Conservation (phyloP, 2,113 vertebrate genomes). For the Ranitomeya variabilis region DNA sequence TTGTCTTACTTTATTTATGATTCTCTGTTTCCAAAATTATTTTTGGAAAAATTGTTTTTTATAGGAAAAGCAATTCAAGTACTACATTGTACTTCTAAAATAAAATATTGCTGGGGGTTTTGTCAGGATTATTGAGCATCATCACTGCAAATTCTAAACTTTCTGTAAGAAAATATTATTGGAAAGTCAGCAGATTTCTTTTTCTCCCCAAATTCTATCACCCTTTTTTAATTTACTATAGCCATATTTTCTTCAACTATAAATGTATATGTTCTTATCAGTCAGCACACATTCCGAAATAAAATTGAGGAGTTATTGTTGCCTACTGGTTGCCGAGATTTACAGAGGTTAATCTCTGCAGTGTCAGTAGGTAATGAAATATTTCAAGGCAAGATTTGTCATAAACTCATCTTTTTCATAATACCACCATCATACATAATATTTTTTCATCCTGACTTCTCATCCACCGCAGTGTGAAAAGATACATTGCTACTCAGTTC, state of each 20-base stretch:
- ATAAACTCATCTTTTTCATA: conserved; percentile 23
- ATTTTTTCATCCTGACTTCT: conserved; percentile 10
- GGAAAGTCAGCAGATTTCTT: background rate
- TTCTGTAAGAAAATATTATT: background rate
- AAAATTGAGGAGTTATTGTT: conserved; percentile 26
- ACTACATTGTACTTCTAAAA: too few relatives aligned
- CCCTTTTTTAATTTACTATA: background rate
- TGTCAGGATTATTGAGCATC: background rate
- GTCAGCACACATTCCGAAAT: conserved; percentile 7
- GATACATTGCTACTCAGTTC: background rate
- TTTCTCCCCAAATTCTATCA: background rate
- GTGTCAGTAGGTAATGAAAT: conserved; percentile 32
- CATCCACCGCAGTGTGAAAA: conserved; percentile 16
- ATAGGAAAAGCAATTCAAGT: too few relatives aligned
- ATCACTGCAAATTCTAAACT: background rate
- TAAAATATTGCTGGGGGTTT: background rate
- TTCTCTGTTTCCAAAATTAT: too few relatives aligned
- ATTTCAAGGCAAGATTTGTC: conserved; percentile 34
- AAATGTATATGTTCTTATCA: conserved; percentile 21
- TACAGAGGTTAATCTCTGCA: conserved; percentile 39
- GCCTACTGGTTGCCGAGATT: conserved; percentile 15
- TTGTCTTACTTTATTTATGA: too few relatives aligned
- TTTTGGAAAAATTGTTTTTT: too few relatives aligned
- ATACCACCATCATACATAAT: background rate
- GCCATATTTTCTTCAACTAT: background rate